Evolutionary conservation across 1,140 invertebrate species (phyloP), one percentile per base, ranked within the genome.

Genomic region (Geopemphigus sp.): DNA sequence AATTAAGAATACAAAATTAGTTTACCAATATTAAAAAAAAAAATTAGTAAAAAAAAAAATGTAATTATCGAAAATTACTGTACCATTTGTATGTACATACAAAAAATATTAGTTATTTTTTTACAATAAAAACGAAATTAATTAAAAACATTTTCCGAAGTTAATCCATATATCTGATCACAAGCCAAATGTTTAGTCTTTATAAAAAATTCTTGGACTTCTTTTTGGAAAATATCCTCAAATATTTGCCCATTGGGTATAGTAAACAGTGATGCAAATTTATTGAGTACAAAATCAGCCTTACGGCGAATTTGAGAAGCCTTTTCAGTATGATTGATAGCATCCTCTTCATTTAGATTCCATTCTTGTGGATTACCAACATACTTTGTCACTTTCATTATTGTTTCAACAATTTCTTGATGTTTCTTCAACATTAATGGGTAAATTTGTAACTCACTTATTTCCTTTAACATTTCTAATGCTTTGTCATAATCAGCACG

Each of bases 371-470:
- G 84, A 84, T 94, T 94, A 26, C 93, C 93, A 54, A 94, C 88
- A 85, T 84, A 84, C 29, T 81, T 81, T 45, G 74, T 81, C 80
- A 87, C 85, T 81, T 90, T 89, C 82, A 91, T 91, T 45, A 93
- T 87, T 2, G 91, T 95, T 83, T 93, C 90, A 74, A 96, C 89
- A 80, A 94, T 90, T 78, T 92, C 89, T 0, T 94, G 91, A 87
- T 96, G 92, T 83, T 95, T 95, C 83, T 95, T 90, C 39, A 96
- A 85, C 91, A 95, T 94, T 4, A 95, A 83, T 24, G 91, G 88
- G 81, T 90, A 91, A 14, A 95, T 85, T 19, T 91, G 87, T 61
- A 95, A 84, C 15, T 89, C 87, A 83, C 90, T 85, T 64, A 92
- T 85, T 81, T 88, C 88, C 80, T 90, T 88, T 86, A 92, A 88